Percentiles rank a stretch among this genome's conserved stretches.
Conservation (phyloP, 1,140 invertebrate species). For the Philopotamus ludificatus region DNA sequence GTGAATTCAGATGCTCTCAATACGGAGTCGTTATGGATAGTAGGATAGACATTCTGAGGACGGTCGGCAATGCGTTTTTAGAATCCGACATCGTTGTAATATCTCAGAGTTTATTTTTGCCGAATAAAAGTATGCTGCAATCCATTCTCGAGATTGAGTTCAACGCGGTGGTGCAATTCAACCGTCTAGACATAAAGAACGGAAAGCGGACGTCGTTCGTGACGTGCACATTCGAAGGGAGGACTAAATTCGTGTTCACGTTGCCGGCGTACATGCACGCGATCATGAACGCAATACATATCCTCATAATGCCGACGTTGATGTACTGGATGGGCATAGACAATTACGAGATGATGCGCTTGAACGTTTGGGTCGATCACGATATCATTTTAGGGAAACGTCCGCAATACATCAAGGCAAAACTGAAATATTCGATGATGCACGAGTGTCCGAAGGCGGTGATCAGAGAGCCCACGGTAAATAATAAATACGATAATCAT, state of each 20-base stretch:
- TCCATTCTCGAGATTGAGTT: background rate
- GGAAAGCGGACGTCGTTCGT: background rate
- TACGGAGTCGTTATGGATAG: no score
- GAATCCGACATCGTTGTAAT: background rate
- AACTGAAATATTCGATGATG: background rate
- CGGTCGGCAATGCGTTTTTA: background rate
- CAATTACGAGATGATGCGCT: background rate
- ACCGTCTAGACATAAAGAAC: background rate
- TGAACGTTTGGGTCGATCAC: background rate
- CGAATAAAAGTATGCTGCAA: background rate
- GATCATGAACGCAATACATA: background rate
- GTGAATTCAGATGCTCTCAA: no score
- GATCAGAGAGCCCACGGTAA: no score
- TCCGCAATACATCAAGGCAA: background rate
- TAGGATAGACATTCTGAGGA: no score
- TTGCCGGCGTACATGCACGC: background rate
- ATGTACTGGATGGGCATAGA: conserved; percentile 2
- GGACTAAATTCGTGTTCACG: background rate
- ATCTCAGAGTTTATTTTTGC: background rate
- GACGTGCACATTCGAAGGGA: background rate
- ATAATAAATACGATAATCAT: no score
- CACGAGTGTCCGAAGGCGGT: conserved; percentile 1
- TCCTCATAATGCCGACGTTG: background rate
- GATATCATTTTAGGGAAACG: background rate
- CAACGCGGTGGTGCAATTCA: background rate